phyloP scores from a whole-genome alignment of 2,113 vertebrate species.

The Aegotheles bennettii region DNA sequence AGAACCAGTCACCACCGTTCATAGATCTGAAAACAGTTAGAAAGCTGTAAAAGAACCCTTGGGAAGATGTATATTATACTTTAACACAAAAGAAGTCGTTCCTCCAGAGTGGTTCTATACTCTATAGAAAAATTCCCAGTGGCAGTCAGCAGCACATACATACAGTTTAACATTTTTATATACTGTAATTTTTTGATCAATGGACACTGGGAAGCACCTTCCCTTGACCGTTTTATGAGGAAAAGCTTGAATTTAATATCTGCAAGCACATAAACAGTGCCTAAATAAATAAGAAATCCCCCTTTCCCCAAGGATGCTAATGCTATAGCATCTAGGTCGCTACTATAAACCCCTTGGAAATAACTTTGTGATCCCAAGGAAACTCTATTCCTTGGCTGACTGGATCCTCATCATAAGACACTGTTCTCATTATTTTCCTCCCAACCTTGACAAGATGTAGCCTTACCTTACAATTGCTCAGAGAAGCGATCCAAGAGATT shows the following conservation, averaged over 20 bases:
- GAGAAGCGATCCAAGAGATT: not conserved
- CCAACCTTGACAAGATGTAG: not conserved
- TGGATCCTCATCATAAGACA: not conserved
- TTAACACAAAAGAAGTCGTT: not conserved
- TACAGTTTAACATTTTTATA: not conserved
- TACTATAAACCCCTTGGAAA: not conserved
- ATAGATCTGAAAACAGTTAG: not conserved
- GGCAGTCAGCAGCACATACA: not conserved
- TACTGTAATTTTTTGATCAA: not conserved
- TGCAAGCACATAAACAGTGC: not conserved
- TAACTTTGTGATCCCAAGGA: not conserved
- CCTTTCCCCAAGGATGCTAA: not conserved
- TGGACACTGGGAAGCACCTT: not conserved
- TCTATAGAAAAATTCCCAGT: not conserved
- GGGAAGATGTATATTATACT: not conserved
- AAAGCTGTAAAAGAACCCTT: not conserved
- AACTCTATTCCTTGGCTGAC: not conserved
- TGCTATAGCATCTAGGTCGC: not conserved
- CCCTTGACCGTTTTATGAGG: not conserved
- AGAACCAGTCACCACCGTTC: not conserved
- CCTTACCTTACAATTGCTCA: not conserved
- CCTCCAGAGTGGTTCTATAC: not conserved
- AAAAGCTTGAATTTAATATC: conserved; percentile 10
- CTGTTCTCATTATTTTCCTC: not conserved
- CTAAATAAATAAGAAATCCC: not conserved